A percentile compares a stretch with the other conserved stretches of the same genome.
Conservation (phyloP, 2,113 vertebrate genomes). For the Microcebus griseorufus region DNA sequence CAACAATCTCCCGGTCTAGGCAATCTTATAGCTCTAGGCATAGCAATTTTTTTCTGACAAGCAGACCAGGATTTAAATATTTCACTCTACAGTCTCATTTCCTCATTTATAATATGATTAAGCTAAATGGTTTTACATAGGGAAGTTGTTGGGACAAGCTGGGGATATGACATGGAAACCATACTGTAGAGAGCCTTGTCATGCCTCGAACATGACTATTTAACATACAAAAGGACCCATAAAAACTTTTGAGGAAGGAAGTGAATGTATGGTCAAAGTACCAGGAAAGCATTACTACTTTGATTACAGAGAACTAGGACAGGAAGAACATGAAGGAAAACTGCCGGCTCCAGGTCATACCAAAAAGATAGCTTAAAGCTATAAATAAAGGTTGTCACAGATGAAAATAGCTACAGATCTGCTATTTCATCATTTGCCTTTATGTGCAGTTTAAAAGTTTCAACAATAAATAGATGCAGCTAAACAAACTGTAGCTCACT, state of each 20-base stretch:
- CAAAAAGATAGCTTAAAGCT: constrained; percentile 38
- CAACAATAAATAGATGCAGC: not conserved
- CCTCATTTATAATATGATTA: not conserved
- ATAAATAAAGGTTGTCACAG: constrained; percentile 27
- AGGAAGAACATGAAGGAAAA: not conserved
- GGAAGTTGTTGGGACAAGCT: not conserved
- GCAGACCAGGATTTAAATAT: not conserved
- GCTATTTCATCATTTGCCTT: not conserved
- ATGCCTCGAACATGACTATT: not conserved
- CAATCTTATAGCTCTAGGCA: not conserved
- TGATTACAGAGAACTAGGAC: not conserved
- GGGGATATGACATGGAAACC: not conserved
- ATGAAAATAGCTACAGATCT: constrained; percentile 11
- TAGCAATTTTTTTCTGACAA: not conserved
- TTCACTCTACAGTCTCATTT: constrained; percentile 11
- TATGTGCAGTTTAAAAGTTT: constrained; percentile 4
- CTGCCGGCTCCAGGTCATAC: not conserved
- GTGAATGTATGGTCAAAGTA: not conserved
- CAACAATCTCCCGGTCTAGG: not conserved
- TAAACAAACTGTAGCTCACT: not conserved
- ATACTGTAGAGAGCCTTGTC: not conserved
- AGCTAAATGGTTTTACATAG: not conserved
- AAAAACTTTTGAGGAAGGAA: not conserved
- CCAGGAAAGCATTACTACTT: not conserved
- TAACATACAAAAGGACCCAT: not conserved